phyloP scores from a whole-genome alignment of 2,113 vertebrate genomes.

The Macrotis lagotis region DNA sequence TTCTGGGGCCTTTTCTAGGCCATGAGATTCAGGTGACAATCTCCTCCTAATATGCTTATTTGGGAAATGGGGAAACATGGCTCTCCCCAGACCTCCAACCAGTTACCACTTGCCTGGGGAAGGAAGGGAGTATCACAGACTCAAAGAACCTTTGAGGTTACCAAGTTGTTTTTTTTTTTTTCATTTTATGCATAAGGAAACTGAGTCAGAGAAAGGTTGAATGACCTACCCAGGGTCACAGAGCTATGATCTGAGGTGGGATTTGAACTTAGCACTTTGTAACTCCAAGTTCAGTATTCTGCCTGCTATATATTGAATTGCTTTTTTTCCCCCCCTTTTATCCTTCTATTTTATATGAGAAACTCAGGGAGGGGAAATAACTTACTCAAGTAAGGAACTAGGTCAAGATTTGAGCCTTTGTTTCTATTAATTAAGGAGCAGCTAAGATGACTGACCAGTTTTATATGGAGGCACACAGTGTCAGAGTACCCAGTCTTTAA shows the following conservation, averaged over 20 bases:
- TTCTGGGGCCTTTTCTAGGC: conserved; percentile 1
- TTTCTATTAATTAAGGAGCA: neutral
- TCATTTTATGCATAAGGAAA: neutral
- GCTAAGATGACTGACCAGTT: neutral
- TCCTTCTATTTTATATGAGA: neutral
- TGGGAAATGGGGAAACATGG: neutral
- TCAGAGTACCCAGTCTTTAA: too few species aligned
- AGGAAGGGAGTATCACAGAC: neutral
- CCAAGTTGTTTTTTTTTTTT: too few species aligned
- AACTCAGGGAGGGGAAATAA: too few species aligned
- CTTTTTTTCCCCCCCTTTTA: neutral
- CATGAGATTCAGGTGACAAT: neutral
- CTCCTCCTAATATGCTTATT: neutral
- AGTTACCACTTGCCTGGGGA: neutral
- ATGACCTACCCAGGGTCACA: neutral
- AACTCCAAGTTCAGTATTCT: too few species aligned
- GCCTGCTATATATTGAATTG: neutral
- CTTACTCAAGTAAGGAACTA: neutral
- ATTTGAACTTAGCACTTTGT: neutral
- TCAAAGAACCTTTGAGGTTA: neutral
- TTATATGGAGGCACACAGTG: too few species aligned
- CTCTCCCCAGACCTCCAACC: neutral
- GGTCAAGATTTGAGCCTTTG: neutral
- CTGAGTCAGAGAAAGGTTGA: neutral
- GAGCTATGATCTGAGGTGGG: neutral